Conservation (phyloP, 1,140 invertebrate genomes). For the Homalodisca vitripennis region DNA sequence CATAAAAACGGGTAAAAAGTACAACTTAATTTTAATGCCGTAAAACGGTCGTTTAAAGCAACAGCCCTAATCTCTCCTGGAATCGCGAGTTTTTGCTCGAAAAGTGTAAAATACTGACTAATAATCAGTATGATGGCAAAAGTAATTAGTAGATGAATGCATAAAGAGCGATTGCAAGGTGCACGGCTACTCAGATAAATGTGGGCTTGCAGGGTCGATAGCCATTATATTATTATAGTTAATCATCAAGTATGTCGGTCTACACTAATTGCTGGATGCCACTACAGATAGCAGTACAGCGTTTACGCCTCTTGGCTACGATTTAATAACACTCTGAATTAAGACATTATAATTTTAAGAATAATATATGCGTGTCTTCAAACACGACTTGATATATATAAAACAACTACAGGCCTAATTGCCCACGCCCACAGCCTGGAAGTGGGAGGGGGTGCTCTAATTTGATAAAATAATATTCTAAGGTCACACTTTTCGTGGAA, state of each 20-base stretch:
- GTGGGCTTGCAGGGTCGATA: too few species aligned
- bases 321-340: conserved; percentile 8
- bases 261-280: not conserved
- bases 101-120: too few species aligned
- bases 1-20: too few species aligned
- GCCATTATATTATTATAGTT: conserved; percentile 18
- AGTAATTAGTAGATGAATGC: not conserved
- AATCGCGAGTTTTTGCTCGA: too few species aligned
- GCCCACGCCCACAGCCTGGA: not conserved
- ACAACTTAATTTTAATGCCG: too few species aligned
- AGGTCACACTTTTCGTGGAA: not conserved
- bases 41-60: too few species aligned
- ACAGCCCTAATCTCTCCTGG: too few species aligned
- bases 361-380: conserved; percentile 17
- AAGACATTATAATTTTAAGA: conserved; percentile 18
- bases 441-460: not conserved
- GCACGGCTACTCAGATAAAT: too few species aligned
- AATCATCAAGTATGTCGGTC: conserved; percentile 1
- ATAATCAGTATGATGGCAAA: too few species aligned
- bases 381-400: not conserved
- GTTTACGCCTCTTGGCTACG: conserved; percentile 17
- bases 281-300: not conserved
- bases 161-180: not conserved
- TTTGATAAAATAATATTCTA: conserved; percentile 10
- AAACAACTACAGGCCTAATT: conserved; percentile 14